Percentiles rank a stretch among this genome's conserved stretches.
Conservation (phyloP, 2,888 invertebrate genomes). For the Drosophila lutescens region DNA sequence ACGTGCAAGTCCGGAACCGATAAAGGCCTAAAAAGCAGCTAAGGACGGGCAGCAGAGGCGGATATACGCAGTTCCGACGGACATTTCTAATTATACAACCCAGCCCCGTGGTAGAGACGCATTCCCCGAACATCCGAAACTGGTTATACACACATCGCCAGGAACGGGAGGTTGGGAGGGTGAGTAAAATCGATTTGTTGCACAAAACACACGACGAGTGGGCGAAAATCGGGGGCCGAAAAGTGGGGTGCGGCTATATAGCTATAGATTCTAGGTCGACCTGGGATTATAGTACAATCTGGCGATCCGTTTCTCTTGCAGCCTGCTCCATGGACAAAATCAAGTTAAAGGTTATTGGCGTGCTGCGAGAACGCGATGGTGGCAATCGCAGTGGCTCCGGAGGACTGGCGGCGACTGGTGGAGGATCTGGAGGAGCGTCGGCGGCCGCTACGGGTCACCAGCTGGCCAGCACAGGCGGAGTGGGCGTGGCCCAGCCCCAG, state of each 20-base stretch:
- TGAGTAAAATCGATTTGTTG: constrained; percentile 80
- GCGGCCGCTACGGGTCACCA: neutral
- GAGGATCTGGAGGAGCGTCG: constrained; percentile 16
- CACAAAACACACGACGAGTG: constrained; percentile 65
- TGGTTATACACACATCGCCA: constrained; percentile 74
- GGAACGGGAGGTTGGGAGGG: constrained; percentile 65
- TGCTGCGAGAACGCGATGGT: constrained; percentile 81
- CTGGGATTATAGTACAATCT: constrained; percentile 35
- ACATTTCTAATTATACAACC: constrained; percentile 73
- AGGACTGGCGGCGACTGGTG: constrained; percentile 17
- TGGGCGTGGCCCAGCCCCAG: constrained; percentile 49
- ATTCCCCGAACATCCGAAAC: constrained; percentile 66
- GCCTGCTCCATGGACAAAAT: constrained; percentile 76
- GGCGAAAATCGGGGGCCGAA: constrained; percentile 39
- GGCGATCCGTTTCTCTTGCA: constrained; percentile 18
- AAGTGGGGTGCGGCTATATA: constrained; percentile 27
- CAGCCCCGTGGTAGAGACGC: constrained; percentile 50
- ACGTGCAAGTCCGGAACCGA: constrained; percentile 58
- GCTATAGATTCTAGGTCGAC: constrained; percentile 41
- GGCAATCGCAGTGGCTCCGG: constrained; percentile 69
- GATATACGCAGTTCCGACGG: constrained; percentile 44
- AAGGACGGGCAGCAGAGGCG: constrained; percentile 20
- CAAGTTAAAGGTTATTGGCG: constrained; percentile 82
- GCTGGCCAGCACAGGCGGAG: neutral
- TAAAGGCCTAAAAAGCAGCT: constrained; percentile 24